These are phyloP conservation scores for Neomorphus geoffroyi DNA, from an alignment of 2,797 vertebrate genomes.

Conservation along the genomic window DNA sequence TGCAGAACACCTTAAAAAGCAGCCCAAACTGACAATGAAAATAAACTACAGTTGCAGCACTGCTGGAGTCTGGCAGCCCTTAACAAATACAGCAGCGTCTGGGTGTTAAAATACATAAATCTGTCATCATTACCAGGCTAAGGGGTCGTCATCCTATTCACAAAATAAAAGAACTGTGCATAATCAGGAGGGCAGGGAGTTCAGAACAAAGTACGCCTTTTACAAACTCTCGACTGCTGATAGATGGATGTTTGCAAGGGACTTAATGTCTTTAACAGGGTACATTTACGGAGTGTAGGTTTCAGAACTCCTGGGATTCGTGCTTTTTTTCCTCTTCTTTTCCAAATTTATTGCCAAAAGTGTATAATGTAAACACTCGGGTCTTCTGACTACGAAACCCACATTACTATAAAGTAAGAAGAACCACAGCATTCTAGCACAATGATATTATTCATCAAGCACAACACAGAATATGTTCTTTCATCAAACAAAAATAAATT, in stretches of 20 bases:
- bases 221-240: conserved; percentile 73
- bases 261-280: conserved; percentile 79
- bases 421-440: conserved; percentile 19
- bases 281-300: conserved; percentile 61
- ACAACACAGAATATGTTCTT: not conserved
- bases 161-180: conserved; percentile 68
- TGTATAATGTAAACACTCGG: conserved; percentile 43
- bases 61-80: conserved; percentile 60
- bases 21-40: conserved; percentile 59
- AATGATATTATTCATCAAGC: conserved; percentile 54
- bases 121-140: conserved; percentile 72
- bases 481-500: conserved; percentile 22
- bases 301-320: conserved; percentile 73
- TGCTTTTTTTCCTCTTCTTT: conserved; percentile 67
- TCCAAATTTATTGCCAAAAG: conserved; percentile 70
- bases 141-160: conserved; percentile 67
- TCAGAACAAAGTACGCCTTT: conserved; percentile 73
- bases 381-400: conserved; percentile 31
- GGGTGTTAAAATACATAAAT: conserved; percentile 77
- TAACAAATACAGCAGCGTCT: conserved; percentile 71
- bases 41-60: conserved; percentile 44
- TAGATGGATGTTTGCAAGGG: conserved; percentile 75
- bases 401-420: conserved; percentile 9
- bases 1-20: conserved; percentile 61
- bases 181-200: conserved; percentile 71